These are phyloP conservation scores for Megaceryle torquata DNA, from an alignment of 2,113 vertebrate genomes.

Conservation along the genomic window DNA sequence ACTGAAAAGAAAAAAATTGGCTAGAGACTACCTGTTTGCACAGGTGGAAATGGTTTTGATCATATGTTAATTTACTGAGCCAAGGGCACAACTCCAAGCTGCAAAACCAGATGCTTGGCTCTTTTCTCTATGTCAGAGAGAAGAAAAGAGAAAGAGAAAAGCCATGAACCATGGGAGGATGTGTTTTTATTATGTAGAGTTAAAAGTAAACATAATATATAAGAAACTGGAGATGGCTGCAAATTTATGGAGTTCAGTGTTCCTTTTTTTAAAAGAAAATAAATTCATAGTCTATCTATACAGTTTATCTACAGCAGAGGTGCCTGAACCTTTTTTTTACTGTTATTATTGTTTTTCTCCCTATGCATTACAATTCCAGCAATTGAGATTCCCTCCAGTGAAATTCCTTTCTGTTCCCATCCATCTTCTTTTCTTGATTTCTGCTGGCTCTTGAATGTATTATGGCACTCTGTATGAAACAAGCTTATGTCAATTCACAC, in stretches of 20 bases:
- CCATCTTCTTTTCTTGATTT: constrained; percentile 3
- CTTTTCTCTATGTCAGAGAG: background rate
- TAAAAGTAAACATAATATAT: constrained; percentile 23
- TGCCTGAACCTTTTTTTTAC: background rate
- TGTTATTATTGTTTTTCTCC: background rate
- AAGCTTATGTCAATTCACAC: constrained; percentile 31
- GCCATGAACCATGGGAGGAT: background rate
- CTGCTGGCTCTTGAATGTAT: constrained; percentile 33
- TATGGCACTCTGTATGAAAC: constrained; percentile 14
- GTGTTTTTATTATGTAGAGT: background rate
- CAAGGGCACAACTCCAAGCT: constrained; percentile 59
- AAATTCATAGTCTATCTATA: background rate
- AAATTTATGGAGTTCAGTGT: background rate
- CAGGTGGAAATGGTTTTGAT: constrained; percentile 61
- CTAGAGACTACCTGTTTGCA: constrained; percentile 13
- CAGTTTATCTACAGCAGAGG: background rate
- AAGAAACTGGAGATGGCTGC: background rate
- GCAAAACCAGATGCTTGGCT: constrained; percentile 55
- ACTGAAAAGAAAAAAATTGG: background rate
- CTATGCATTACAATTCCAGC: background rate
- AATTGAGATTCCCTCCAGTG: constrained; percentile 2
- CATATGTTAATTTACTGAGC: constrained; percentile 50
- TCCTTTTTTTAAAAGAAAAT: background rate
- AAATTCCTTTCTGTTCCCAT: background rate
- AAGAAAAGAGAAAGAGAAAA: background rate